These are phyloP conservation scores for Trachelus stipa DNA, from an alignment of 2,888 invertebrate species.

Conservation along the genomic window DNA sequence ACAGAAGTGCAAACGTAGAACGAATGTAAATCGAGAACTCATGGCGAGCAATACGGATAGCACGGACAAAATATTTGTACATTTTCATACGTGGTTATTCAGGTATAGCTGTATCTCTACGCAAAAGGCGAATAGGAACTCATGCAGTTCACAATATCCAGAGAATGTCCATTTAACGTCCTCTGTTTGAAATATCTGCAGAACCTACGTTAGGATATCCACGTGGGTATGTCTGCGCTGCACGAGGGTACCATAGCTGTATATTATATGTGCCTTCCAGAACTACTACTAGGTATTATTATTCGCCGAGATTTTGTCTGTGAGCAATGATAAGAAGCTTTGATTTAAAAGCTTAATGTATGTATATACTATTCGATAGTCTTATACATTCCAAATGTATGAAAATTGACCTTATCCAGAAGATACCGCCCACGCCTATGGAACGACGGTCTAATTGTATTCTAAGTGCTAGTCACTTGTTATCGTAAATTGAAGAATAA, in stretches of 20 bases:
- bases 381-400: constrained; percentile 21
- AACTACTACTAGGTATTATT: not conserved
- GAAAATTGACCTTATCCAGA: constrained; percentile 11
- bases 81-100: not conserved
- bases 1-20: not conserved
- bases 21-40: not conserved
- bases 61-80: not conserved
- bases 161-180: not conserved
- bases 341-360: constrained; percentile 7
- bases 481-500: constrained; percentile 61
- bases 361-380: constrained; percentile 11
- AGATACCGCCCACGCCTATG: constrained; percentile 3
- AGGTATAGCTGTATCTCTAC: not conserved
- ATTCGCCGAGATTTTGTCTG: not conserved
- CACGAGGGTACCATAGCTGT: constrained; percentile 4
- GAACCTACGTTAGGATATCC: not conserved
- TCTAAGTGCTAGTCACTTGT: constrained; percentile 65
- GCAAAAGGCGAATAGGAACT: not conserved
- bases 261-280: constrained; percentile 17
- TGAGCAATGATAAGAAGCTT: constrained; percentile 1
- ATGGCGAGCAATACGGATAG: not conserved
- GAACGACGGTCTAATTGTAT: constrained; percentile 36
- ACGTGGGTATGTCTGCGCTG: not conserved
- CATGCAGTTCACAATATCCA: not conserved
- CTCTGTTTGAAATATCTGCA: not conserved